phyloP scores from a whole-genome alignment of 2,113 vertebrate genomes.

The Indri indri region DNA sequence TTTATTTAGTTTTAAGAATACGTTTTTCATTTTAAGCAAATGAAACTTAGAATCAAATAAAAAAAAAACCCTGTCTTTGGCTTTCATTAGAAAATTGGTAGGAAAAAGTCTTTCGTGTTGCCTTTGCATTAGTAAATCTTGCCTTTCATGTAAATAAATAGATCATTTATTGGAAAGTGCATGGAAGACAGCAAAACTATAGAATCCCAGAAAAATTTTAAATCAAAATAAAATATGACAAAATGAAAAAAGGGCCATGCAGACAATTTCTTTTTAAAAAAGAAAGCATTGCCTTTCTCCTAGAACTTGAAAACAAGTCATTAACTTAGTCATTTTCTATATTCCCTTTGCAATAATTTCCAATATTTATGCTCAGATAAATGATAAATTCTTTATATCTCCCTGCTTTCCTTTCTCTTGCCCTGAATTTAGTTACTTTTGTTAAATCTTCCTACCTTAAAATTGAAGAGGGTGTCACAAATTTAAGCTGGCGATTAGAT shows the following conservation, averaged over 20 bases:
- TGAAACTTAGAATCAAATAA: constrained; percentile 81
- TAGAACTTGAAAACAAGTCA: constrained; percentile 56
- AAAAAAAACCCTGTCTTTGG: constrained; percentile 66
- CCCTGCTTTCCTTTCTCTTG: constrained; percentile 14
- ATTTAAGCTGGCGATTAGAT: constrained; percentile 30
- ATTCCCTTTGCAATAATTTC: constrained; percentile 54
- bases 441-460: background rate
- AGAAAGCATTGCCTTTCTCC: constrained; percentile 3
- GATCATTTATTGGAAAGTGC: constrained; percentile 78
- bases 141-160: constrained; percentile 87
- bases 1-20: constrained; percentile 84
- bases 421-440: constrained; percentile 40
- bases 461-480: background rate
- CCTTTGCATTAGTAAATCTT: constrained; percentile 74
- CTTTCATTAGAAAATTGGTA: constrained; percentile 80
- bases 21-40: constrained; percentile 80
- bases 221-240: constrained; percentile 76
- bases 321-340: constrained; percentile 46
- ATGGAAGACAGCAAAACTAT: constrained; percentile 75
- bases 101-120: constrained; percentile 73
- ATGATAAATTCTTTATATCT: constrained; percentile 40
- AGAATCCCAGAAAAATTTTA: constrained; percentile 75
- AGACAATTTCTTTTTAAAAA: constrained; percentile 68
- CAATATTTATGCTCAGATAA: background rate
- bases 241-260: constrained; percentile 66